These are phyloP conservation scores for Rhynchophorus ferrugineus DNA, from an alignment of 1,140 invertebrate species.

Conservation along the genomic window DNA sequence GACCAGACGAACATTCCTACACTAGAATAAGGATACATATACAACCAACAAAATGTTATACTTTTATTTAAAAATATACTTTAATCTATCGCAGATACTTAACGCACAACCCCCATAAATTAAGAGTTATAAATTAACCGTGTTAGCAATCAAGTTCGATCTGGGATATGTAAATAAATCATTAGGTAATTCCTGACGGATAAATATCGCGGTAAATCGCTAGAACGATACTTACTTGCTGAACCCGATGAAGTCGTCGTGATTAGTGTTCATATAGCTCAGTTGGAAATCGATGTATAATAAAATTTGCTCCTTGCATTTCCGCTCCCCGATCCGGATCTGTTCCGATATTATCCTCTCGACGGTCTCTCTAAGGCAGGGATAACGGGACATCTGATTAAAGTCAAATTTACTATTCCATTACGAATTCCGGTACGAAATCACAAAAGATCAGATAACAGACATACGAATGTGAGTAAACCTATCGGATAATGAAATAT, in stretches of 20 bases:
- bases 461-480: neutral
- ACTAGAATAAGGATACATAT: too few relatives aligned
- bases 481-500: neutral
- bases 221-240: slow-evolving; percentile 98
- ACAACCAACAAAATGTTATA: too few relatives aligned
- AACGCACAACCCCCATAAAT: too few relatives aligned
- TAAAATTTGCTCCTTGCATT: slow-evolving; percentile 92
- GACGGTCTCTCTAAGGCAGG: slow-evolving; percentile 92
- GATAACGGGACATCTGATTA: slow-evolving; percentile 88
- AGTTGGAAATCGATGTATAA: slow-evolving; percentile 94
- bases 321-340: slow-evolving; percentile 87
- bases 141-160: too few relatives aligned
- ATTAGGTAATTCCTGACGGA: too few relatives aligned
- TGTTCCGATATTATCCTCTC: slow-evolving; percentile 94
- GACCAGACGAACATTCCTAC: too few relatives aligned
- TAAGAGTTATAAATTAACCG: too few relatives aligned
- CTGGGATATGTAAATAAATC: too few relatives aligned
- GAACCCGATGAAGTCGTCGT: slow-evolving; percentile 99
- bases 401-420: slow-evolving; percentile 1
- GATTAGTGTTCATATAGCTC: slow-evolving; percentile 99
- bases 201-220: too few relatives aligned
- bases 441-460: neutral
- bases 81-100: too few relatives aligned
- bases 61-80: too few relatives aligned
- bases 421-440: slow-evolving; percentile 2